phyloP scores from a whole-genome alignment of 2,888 invertebrate species.

The Eristalis intricaria region DNA sequence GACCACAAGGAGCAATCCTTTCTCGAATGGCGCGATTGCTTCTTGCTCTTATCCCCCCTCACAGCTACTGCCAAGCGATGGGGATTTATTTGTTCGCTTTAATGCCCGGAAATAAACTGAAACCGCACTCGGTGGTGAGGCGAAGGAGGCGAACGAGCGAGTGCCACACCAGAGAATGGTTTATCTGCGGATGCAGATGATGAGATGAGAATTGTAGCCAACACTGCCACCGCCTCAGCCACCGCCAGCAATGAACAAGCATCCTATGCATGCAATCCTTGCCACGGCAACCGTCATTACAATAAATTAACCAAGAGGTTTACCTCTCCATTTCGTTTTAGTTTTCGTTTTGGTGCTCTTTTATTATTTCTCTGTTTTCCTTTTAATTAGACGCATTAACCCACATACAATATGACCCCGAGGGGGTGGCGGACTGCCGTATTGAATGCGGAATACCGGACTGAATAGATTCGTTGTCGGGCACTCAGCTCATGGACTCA shows the following conservation, averaged over 20 bases:
- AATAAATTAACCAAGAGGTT: slow-evolving; percentile 66
- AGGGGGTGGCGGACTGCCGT: background rate
- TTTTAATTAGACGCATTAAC: slow-evolving; percentile 70
- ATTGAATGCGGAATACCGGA: slow-evolving; percentile 31
- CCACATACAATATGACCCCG: slow-evolving; percentile 57
- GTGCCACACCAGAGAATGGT: slow-evolving; percentile 30
- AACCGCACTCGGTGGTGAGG: slow-evolving; percentile 48
- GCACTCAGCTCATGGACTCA: background rate
- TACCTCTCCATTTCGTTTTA: slow-evolving; percentile 51
- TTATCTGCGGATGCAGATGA: slow-evolving; percentile 65
- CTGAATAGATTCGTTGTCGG: slow-evolving; percentile 18
- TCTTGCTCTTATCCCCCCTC: background rate
- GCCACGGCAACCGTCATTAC: slow-evolving; percentile 65
- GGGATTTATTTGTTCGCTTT: slow-evolving; percentile 67
- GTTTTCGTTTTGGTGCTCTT: slow-evolving; percentile 57
- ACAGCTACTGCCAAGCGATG: slow-evolving; percentile 22
- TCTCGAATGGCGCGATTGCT: slow-evolving; percentile 5
- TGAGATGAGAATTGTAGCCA: slow-evolving; percentile 44
- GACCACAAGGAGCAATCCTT: slow-evolving; percentile 47
- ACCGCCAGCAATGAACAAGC: slow-evolving; percentile 12
- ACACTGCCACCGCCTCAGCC: slow-evolving; percentile 17
- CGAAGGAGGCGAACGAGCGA: background rate
- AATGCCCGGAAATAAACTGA: slow-evolving; percentile 67
- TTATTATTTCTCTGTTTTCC: slow-evolving; percentile 61
- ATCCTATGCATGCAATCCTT: slow-evolving; percentile 62